Conservation (phyloP, 2,888 invertebrate species). For the Caenorhabditis sp. region DNA sequence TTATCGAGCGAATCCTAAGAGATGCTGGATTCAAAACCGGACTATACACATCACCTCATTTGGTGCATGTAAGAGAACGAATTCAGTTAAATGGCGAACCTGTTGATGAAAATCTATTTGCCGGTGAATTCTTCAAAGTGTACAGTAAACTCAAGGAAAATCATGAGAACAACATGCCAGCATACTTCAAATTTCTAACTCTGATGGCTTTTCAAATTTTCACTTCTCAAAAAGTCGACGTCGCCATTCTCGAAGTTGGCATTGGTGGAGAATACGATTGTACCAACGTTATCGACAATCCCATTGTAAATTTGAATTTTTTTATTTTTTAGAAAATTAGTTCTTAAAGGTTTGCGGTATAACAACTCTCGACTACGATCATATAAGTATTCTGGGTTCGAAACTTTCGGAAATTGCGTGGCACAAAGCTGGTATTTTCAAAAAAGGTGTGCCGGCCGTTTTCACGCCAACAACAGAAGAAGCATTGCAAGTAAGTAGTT, state of each 20-base stretch:
- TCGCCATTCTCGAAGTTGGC: slow-evolving; percentile 93
- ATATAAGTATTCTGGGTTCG: slow-evolving; percentile 83
- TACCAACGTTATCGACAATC: slow-evolving; percentile 83
- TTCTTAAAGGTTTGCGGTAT: slow-evolving; percentile 83
- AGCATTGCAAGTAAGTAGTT: slow-evolving; percentile 78
- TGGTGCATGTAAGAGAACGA: slow-evolving; percentile 88
- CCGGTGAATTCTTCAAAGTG: slow-evolving; percentile 81
- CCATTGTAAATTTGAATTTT: slow-evolving; percentile 18
- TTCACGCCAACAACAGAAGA: slow-evolving; percentile 69
- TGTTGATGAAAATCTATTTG: slow-evolving; percentile 80
- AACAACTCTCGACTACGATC: slow-evolving; percentile 88
- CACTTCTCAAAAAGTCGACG: slow-evolving; percentile 81
- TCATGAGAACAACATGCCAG: slow-evolving; percentile 64
- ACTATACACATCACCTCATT: slow-evolving; percentile 88
- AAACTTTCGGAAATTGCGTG: slow-evolving; percentile 87
- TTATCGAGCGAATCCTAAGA: slow-evolving; percentile 87
- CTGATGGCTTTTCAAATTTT: slow-evolving; percentile 89
- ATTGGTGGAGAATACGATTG: slow-evolving; percentile 93
- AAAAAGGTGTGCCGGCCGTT: slow-evolving; percentile 72
- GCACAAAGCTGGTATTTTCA: slow-evolving; percentile 96
- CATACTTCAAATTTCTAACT: slow-evolving; percentile 93
- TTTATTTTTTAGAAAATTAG: not conserved
- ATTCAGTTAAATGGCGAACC: slow-evolving; percentile 86
- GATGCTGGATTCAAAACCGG: slow-evolving; percentile 86
- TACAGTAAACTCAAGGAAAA: slow-evolving; percentile 24